Percentiles rank a stretch among this genome's conserved stretches.
Evolutionary conservation across 2,888 invertebrate species (phyloP).

Genomic region (Lamproptera curius): DNA sequence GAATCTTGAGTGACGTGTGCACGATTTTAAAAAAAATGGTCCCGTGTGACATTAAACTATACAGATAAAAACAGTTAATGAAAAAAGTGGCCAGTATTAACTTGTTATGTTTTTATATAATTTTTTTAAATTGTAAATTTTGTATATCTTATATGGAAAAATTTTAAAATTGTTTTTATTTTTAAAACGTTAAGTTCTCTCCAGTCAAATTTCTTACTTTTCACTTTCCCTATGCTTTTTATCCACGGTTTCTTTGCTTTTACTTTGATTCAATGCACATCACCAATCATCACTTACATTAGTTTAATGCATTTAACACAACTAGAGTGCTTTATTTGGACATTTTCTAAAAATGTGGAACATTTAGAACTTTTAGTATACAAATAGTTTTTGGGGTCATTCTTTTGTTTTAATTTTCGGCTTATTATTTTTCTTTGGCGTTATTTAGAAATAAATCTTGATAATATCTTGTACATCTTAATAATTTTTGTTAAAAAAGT

Average conservation of each 20-base stretch:
- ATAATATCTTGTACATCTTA: too few relatives aligned
- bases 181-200: not conserved
- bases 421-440: not conserved
- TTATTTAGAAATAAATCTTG: too few relatives aligned
- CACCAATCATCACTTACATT: slow-evolving; percentile 25
- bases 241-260: slow-evolving; percentile 45
- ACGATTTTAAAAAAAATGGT: too few relatives aligned
- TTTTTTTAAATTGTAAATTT: too few relatives aligned
- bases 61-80: too few relatives aligned
- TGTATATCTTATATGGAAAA: too few relatives aligned
- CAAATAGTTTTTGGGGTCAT: not conserved
- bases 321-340: not conserved
- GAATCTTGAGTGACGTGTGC: too few relatives aligned
- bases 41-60: too few relatives aligned
- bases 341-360: not conserved
- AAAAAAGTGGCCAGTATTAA: too few relatives aligned
- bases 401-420: slow-evolving; percentile 18
- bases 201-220: slow-evolving; percentile 21
- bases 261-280: slow-evolving; percentile 44
- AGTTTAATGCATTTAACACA: slow-evolving; percentile 20
- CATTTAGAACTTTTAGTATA: not conserved
- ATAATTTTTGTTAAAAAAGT: too few relatives aligned
- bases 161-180: not conserved
- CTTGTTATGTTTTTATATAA: too few relatives aligned
- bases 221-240: slow-evolving; percentile 40